Conservation (phyloP, 1,140 invertebrate genomes). For the Antheraea mylitta region DNA sequence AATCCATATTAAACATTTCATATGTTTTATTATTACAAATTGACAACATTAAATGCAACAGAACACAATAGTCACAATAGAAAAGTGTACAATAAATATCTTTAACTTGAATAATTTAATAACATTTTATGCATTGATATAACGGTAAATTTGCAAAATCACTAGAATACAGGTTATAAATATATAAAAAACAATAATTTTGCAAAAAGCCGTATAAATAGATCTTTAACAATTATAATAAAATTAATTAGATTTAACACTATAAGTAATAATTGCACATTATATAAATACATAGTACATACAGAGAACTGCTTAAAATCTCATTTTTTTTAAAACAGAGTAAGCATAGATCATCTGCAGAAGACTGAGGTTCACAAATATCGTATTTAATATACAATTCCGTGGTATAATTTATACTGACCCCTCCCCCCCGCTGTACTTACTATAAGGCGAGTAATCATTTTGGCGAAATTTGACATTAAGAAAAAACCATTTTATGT, state of each 20-base stretch:
- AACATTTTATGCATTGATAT: background rate
- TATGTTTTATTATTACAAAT: slow-evolving; percentile 73
- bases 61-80: slow-evolving; percentile 63
- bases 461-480: too few relatives aligned
- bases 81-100: slow-evolving; percentile 55
- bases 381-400: too few relatives aligned
- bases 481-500: too few relatives aligned
- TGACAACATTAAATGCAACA: slow-evolving; percentile 75
- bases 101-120: slow-evolving; percentile 13
- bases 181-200: background rate
- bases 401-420: too few relatives aligned
- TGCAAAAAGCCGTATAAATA: background rate
- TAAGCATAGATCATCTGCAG: background rate
- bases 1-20: slow-evolving; percentile 37
- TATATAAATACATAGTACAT: background rate
- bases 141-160: background rate
- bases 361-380: background rate
- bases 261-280: background rate
- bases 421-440: too few relatives aligned
- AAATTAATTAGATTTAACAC: background rate
- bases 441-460: too few relatives aligned
- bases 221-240: background rate
- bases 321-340: background rate
- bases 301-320: background rate
- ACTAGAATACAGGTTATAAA: background rate